Conservation (phyloP, 2,797 vertebrate genomes). For the Syngnathus acus region DNA sequence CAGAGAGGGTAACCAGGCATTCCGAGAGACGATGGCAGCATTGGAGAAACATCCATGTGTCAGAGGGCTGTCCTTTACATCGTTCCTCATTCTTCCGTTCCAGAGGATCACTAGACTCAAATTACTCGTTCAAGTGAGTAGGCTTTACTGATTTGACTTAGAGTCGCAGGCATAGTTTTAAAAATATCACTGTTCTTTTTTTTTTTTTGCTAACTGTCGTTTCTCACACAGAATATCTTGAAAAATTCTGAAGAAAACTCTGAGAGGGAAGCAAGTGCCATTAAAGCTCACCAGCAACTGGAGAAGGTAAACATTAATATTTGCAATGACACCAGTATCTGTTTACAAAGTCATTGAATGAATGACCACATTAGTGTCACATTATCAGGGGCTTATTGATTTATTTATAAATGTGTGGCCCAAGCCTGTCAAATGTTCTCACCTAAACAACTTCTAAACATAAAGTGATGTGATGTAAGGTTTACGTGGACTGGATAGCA, state of each 20-base stretch:
- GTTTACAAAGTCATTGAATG: neutral
- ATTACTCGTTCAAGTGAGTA: slow-evolving; percentile 83
- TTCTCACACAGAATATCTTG: slow-evolving; percentile 81
- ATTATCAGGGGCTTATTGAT: neutral
- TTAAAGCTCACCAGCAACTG: slow-evolving; percentile 85
- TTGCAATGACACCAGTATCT: neutral
- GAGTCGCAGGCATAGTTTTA: neutral
- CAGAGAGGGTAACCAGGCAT: slow-evolving; percentile 85
- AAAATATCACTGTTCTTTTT: neutral
- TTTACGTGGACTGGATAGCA: too few species aligned
- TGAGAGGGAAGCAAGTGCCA: slow-evolving; percentile 77
- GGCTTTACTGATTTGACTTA: slow-evolving; percentile 11
- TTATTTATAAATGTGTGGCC: neutral
- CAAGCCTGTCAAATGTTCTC: too few species aligned
- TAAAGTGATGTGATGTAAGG: too few species aligned
- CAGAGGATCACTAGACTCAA: slow-evolving; percentile 95
- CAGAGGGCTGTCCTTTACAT: slow-evolving; percentile 87
- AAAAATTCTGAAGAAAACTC: slow-evolving; percentile 89
- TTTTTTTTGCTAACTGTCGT: neutral
- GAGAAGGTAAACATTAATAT: slow-evolving; percentile 73
- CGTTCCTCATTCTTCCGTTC: slow-evolving; percentile 94
- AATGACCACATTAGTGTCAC: neutral
- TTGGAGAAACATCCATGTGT: slow-evolving; percentile 85
- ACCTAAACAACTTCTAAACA: too few species aligned
- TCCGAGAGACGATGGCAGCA: slow-evolving; percentile 79